These are phyloP conservation scores for Tragulus kanchil DNA, from an alignment of 2,113 vertebrate genomes.

Conservation along the genomic window DNA sequence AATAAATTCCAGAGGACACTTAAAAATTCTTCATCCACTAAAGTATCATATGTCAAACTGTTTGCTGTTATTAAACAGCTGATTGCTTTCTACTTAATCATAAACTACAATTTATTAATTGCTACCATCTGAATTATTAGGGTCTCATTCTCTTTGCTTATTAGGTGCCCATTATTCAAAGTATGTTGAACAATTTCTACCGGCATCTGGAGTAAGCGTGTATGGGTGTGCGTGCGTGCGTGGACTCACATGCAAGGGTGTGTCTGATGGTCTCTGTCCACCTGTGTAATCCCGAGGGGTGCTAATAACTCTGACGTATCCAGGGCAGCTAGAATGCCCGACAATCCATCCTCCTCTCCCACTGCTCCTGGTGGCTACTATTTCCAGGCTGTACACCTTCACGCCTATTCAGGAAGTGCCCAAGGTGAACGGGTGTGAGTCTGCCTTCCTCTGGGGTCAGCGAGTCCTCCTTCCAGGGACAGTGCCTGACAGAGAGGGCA, in stretches of 20 bases:
- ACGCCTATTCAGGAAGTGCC: no score
- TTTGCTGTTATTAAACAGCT: background rate
- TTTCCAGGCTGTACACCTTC: rapidly evolving
- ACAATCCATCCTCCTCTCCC: background rate
- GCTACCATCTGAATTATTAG: background rate
- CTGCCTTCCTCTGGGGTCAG: background rate
- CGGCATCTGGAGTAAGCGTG: background rate
- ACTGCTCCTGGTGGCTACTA: rapidly evolving
- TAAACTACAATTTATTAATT: background rate
- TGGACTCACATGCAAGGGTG: background rate
- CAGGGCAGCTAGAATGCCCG: background rate
- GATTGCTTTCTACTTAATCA: background rate
- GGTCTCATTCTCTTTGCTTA: background rate
- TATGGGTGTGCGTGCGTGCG: background rate
- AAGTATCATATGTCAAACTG: background rate
- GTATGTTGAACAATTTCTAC: background rate
- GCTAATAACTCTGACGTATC: background rate
- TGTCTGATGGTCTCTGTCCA: background rate
- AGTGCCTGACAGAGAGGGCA: rapidly evolving
- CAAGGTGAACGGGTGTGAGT: background rate
- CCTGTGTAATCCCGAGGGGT: background rate
- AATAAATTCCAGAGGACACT: background rate
- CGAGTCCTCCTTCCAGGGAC: rapidly evolving
- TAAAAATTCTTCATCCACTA: background rate
- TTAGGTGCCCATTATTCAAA: background rate